These are phyloP conservation scores for Falco columbarius DNA, from an alignment of 2,797 vertebrate species.

Conservation along the genomic window DNA sequence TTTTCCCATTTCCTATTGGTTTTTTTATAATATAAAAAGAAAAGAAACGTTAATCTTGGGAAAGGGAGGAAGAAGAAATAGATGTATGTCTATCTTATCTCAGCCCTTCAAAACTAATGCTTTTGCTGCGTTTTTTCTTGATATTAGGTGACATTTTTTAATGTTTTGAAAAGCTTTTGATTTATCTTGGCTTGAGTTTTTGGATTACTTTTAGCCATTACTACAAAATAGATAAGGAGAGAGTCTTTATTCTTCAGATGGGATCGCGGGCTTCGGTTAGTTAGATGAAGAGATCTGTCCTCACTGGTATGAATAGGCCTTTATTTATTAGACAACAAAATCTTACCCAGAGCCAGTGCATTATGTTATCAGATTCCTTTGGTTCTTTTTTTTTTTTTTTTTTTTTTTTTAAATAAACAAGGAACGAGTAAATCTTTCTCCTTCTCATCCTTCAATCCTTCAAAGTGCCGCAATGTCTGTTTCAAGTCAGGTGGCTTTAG, in stretches of 20 bases:
- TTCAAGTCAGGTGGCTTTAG: not conserved
- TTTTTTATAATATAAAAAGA: not conserved
- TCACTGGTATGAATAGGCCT: not conserved
- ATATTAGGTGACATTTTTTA: not conserved
- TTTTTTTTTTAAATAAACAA: not conserved
- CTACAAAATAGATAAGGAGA: not conserved
- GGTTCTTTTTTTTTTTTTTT: too few relatives aligned
- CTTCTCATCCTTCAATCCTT: not conserved
- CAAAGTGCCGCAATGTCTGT: not conserved
- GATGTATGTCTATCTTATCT: not conserved
- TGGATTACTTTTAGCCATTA: not conserved
- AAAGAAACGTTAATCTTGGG: not conserved
- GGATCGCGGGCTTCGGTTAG: not conserved
- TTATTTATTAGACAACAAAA: not conserved
- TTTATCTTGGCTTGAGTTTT: not conserved
- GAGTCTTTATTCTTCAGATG: not conserved
- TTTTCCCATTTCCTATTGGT: not conserved
- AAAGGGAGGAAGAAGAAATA: not conserved
- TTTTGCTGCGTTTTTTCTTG: not conserved
- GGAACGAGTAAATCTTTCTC: conserved; percentile 7
- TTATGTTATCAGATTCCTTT: not conserved
- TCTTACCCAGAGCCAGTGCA: not conserved
- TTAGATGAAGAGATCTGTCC: not conserved
- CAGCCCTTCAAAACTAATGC: not conserved
- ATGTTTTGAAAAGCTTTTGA: not conserved